These are phyloP conservation scores for Nesospiza acunhae DNA, from an alignment of 2,113 vertebrate species.

Conservation along the genomic window DNA sequence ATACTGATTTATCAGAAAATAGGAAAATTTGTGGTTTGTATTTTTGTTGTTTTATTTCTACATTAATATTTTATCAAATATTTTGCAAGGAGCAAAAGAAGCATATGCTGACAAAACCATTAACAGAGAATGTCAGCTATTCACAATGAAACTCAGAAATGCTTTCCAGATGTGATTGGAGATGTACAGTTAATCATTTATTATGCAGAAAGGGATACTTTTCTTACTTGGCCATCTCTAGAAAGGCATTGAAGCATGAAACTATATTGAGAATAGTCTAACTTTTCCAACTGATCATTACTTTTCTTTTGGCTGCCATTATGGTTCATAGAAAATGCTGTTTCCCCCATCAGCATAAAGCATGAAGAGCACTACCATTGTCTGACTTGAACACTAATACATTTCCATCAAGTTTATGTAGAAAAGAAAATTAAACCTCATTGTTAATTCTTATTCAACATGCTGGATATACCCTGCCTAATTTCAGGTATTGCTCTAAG, in stretches of 20 bases:
- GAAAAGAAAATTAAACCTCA: conserved; percentile 8
- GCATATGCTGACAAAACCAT: conserved; percentile 49
- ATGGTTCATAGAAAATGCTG: not conserved
- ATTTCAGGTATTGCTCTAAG: not conserved
- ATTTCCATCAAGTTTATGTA: not conserved
- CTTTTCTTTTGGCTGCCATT: conserved; percentile 40
- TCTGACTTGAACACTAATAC: not conserved
- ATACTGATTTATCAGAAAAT: not conserved
- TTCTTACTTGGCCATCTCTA: conserved; percentile 50
- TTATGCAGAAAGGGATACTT: conserved; percentile 61
- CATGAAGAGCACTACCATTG: not conserved
- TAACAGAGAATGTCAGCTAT: conserved; percentile 57
- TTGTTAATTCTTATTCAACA: not conserved
- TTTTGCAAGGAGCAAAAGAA: conserved; percentile 30
- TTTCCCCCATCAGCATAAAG: conserved; percentile 16
- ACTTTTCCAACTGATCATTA: conserved; percentile 26
- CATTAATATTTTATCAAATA: conserved; percentile 49
- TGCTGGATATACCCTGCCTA: not conserved
- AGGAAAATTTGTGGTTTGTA: not conserved
- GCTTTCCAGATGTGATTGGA: conserved; percentile 68
- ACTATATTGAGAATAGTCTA: not conserved
- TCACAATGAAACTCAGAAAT: conserved; percentile 53
- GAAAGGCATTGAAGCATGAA: conserved; percentile 54
- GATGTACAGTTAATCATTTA: conserved; percentile 62
- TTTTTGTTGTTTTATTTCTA: conserved; percentile 8